Evolutionary conservation across 2,888 invertebrate genomes (phyloP), one percentile per base, ranked within the genome.

Genomic region (Agrilus cyanescens): DNA sequence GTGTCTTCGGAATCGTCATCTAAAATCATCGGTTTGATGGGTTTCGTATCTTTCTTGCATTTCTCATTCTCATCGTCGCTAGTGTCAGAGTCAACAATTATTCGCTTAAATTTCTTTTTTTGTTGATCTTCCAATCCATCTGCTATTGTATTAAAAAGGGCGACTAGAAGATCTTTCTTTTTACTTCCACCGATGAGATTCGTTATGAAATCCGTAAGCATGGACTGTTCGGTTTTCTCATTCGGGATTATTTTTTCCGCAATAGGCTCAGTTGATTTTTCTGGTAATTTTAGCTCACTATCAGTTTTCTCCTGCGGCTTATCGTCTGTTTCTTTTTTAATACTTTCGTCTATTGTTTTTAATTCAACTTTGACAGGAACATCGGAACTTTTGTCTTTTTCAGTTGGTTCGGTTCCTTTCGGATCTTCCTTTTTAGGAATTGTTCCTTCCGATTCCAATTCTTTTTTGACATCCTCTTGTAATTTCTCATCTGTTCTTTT

Each of bases 61-160:
- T 53, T 51, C 35, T 59, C 57, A n/a, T 60, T 46, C 33, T 57
- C 47, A 49, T 65, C 58, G 51, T 70, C 66, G 46, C 73, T 73
- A 4, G 74, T 71, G 53, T 73, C 72, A 47, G 75, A 69, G 1
- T 75, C 65, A 53, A 70, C 74, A 53, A 74, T 72, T 16, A 78
- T 68, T 51, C 73, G 75, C 51, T 75, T 76, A 52, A 71, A 72
- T 39, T 75, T 68, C 57, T 73, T 72, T 41, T 72, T 67, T 51
- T 70, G 68, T 29, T 56, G 52, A 2, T 52, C 49, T 32, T 50
- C 52, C 37, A 57, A 52, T 34, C 49, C 56, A 37, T 55, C 57
- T 4, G 58, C 55, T 44, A 61, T 55, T 2, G 59, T 57, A 40
- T 50, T 54, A 15, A 61, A 56, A 8, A 61, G 44, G 16, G 58